Percentiles rank a stretch among this genome's conserved stretches.
Conservation (phyloP, 2,888 invertebrate genomes). For the Mythimna lalbum region DNA sequence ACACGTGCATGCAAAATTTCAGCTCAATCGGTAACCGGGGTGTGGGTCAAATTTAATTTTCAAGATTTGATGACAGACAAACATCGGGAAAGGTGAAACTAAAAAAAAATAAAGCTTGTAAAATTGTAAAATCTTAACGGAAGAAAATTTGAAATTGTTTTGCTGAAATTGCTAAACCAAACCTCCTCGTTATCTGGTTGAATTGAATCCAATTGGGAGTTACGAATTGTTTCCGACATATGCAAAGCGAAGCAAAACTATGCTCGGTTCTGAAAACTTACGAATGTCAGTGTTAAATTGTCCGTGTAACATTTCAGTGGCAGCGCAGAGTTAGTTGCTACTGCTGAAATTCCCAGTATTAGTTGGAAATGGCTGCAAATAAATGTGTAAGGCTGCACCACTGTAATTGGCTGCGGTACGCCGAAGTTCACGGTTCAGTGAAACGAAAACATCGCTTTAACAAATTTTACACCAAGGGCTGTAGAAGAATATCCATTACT, state of each 20-base stretch:
- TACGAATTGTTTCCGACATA: constrained; percentile 41
- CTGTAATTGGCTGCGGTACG: constrained; percentile 41
- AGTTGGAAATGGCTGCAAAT: constrained; percentile 27
- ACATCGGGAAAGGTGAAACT: too few species aligned
- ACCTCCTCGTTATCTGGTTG: constrained; percentile 4
- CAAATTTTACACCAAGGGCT: constrained; percentile 24
- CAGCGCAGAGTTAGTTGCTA: constrained; percentile 17
- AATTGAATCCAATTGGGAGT: constrained; percentile 32
- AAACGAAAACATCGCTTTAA: constrained; percentile 41
- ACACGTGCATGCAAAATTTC: too few species aligned
- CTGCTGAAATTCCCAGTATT: constrained; percentile 23
- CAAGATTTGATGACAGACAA: too few species aligned
- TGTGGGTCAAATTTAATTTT: too few species aligned
- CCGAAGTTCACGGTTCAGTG: constrained; percentile 27
- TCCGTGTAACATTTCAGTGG: constrained; percentile 36
- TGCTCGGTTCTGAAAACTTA: constrained; percentile 46
- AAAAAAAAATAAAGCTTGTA: too few species aligned
- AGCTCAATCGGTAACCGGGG: too few species aligned
- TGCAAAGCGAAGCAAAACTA: constrained; percentile 47
- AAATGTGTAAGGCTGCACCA: constrained; percentile 21
- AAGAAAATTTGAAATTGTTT: not conserved
- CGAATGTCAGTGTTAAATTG: constrained; percentile 40
- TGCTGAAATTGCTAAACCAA: constrained; percentile 1
- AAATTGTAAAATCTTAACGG: not conserved
- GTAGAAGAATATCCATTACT: constrained; percentile 9